Evolutionary conservation across 2,888 invertebrate species (phyloP).

Genomic region (Lepidochitona cinerea): DNA sequence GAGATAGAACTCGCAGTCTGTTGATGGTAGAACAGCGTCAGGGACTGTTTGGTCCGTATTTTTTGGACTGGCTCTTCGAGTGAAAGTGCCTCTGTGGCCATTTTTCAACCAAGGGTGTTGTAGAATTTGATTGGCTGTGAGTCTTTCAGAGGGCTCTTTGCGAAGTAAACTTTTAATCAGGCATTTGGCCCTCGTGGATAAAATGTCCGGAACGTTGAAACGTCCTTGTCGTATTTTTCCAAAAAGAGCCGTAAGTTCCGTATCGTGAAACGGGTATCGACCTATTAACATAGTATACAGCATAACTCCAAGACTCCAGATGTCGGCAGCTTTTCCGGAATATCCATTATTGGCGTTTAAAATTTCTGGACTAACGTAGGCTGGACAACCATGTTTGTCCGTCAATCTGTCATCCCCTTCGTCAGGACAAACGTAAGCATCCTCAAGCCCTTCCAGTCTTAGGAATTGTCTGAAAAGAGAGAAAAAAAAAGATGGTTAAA

Average conservation of each 20-base stretch:
- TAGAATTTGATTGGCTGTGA: slow-evolving; percentile 84
- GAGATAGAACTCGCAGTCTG: background rate
- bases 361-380: slow-evolving; percentile 95
- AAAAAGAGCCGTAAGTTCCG: slow-evolving; percentile 88
- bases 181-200: slow-evolving; percentile 87
- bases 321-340: slow-evolving; percentile 82
- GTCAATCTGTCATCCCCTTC: slow-evolving; percentile 83
- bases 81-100: background rate
- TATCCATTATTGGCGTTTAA: slow-evolving; percentile 80
- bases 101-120: slow-evolving; percentile 85
- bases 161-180: slow-evolving; percentile 86
- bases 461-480: slow-evolving; percentile 83
- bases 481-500: slow-evolving; percentile 40
- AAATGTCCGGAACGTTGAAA: slow-evolving; percentile 86
- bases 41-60: slow-evolving; percentile 12
- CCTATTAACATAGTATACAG: slow-evolving; percentile 95
- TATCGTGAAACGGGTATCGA: slow-evolving; percentile 93
- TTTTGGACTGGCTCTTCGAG: background rate
- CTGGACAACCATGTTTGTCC: slow-evolving; percentile 93
- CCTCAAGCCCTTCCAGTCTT: slow-evolving; percentile 90
- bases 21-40: background rate
- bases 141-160: slow-evolving; percentile 84
- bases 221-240: slow-evolving; percentile 90
- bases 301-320: slow-evolving; percentile 80
- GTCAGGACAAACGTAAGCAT: slow-evolving; percentile 88